Evolutionary conservation across 2,888 invertebrate genomes (phyloP), one percentile per base, ranked within the genome.

Genomic region (Clostera curtula): DNA sequence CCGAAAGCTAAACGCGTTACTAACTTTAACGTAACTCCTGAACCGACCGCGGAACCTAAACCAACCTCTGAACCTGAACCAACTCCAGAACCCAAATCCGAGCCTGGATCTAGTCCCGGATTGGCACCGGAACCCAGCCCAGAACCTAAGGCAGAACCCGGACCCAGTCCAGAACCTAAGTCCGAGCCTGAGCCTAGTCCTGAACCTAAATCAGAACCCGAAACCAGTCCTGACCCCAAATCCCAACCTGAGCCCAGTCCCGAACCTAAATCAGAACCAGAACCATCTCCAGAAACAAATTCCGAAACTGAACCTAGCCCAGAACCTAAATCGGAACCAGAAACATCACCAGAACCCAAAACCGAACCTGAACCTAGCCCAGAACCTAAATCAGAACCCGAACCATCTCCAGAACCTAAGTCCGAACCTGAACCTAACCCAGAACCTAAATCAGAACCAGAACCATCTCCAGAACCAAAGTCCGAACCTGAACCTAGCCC

Each of bases 51-150:
- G 1, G 58, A 70, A 36, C 60, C 76, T 0, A 64, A 31, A 17
- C n/a, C n/a, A n/a, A n/a, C n/a, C n/a, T 29, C 40, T 0, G 64
- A 72, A 29, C 67, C 80, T 0, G 69, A 82, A 40, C 59, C 75
- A 1, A 55, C 59, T 27, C 45, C 80, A 0, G 40, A 48, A 33
- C 39, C 45, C 4, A 40, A 37, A 25, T 31, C 42, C 2, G 37
- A 40, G 25, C 41, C 53, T 0, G 25, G 42, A 27, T 27, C 55
- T 1, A 29, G 19, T 19, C 20, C 49, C 3, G 44, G 40, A 35
- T 35, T 49, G 12, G 36, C 40, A 30, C 40, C 50, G 2, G 30
- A 38, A 20, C 42, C 55, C 1, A 50, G 49, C 23, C 44, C 60
- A 5, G 41, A 49, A 34, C 44, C 56, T 0, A 30, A 12, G 13